Base-by-base conservation (phyloP, 2,797 vertebrate genomes). In the Sebastes trivittatus region DNA sequence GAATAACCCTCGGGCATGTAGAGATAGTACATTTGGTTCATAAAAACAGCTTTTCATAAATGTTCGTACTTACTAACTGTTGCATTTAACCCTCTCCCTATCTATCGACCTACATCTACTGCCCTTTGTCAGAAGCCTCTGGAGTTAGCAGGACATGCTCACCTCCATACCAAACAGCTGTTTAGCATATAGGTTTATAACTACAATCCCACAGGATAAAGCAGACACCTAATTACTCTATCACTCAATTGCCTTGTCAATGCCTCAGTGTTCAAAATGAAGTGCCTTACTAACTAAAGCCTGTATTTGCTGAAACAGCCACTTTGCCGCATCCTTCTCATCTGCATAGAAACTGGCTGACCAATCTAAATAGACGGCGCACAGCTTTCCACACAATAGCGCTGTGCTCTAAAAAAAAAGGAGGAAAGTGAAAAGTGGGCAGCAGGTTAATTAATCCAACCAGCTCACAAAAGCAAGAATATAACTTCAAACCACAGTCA, bases 181-280 rank as follows among this genome's bases (percentile, higher is more conserved):
- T 82, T 95, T 93, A 87, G 88, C 89, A 93, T 91, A 85, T 0
- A 87, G 79, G 83, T 79, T 83, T 80, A 83, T 87, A 87, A 78
- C 58, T 54, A 70, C 75, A 80, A 81, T 85, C 92, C 82, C 86
- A 58, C 30, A 84, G 89, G 91, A 89, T 85, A 34, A 82, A 74
- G 73, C 60, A 27, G 59, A 80, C 81, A 86, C 70, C 88, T 94
- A 85, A 92, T 94, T 87, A 75, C 81, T 82, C 73, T 6, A 92
- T 93, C 87, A 30, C 78, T 92, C 86, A 88, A 88, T 92, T 64
- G n/a, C 25, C 72, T 63, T 77, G 90, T 92, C 92, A 72, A 90
- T 93, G 82, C 56, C n/a, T 83, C 77, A 58, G 46, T 3, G 49
- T 73, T 77, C 30, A 1, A 20, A 58, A 88, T 88, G 70, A 89